Percentiles rank a stretch among this genome's conserved stretches.
These are phyloP conservation scores for Dugesia japonica DNA, from an alignment of 2,888 invertebrate species.

Conservation along the genomic window DNA sequence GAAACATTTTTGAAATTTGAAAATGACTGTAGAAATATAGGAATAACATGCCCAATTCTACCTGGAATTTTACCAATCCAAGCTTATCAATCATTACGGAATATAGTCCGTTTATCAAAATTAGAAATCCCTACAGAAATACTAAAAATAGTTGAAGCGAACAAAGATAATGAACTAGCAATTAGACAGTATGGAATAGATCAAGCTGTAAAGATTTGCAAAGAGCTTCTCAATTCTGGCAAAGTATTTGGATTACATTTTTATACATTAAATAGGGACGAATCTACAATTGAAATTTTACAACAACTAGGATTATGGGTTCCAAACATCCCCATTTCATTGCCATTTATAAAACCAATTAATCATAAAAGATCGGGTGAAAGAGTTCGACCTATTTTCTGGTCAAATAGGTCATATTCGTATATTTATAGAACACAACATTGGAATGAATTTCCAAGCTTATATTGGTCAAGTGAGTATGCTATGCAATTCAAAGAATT, in stretches of 20 bases:
- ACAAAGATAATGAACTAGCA: constrained; percentile 54
- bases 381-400: constrained; percentile 54
- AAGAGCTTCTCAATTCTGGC: constrained; percentile 49
- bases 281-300: constrained; percentile 40
- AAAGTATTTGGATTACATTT: constrained; percentile 52
- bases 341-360: constrained; percentile 52
- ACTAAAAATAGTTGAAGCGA: constrained; percentile 52
- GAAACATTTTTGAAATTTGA: constrained; percentile 56
- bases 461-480: constrained; percentile 52
- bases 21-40: constrained; percentile 54
- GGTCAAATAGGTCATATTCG: constrained; percentile 52
- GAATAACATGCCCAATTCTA: constrained; percentile 62
- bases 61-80: constrained; percentile 62
- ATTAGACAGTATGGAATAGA: constrained; percentile 54
- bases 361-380: constrained; percentile 50
- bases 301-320: constrained; percentile 52
- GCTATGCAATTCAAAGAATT: constrained; percentile 53
- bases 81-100: constrained; percentile 53
- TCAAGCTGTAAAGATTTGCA: constrained; percentile 52
- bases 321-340: constrained; percentile 46
- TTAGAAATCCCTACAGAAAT: constrained; percentile 57
- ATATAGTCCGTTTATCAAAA: constrained; percentile 56
- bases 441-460: constrained; percentile 55
- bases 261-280: constrained; percentile 53
- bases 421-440: constrained; percentile 51